These are phyloP conservation scores for Aulostomus chinensis DNA, from an alignment of 2,797 vertebrate species.

Conservation along the genomic window DNA sequence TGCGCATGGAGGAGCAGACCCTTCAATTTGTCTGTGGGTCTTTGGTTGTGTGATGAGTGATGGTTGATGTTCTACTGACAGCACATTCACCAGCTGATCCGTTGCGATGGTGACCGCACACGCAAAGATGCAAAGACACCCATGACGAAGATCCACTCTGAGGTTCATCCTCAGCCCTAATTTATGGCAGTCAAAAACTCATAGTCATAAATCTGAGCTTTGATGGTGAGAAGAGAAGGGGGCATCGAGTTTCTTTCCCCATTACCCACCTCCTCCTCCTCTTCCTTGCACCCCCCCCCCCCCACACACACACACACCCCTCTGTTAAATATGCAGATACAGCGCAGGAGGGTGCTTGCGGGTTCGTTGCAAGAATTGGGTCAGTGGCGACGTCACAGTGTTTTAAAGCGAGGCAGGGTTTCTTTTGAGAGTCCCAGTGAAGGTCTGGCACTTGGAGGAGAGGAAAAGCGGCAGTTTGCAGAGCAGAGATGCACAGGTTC, in stretches of 20 bases:
- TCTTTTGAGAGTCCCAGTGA: conserved; percentile 45
- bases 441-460: conserved; percentile 38
- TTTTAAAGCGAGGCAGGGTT: conserved; percentile 47
- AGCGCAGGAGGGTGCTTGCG: conserved; percentile 25
- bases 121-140: no score
- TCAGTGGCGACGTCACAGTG: conserved; percentile 55
- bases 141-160: conserved; percentile 15
- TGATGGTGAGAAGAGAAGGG: conserved; percentile 19
- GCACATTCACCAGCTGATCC: conserved; percentile 19
- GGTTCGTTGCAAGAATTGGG: conserved; percentile 63
- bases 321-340: conserved; percentile 68
- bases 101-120: conserved; percentile 7
- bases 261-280: no score
- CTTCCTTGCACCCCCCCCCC: no score
- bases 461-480: conserved; percentile 18
- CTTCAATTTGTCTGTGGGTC: conserved; percentile 39
- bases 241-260: conserved; percentile 33
- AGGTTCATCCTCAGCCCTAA: conserved; percentile 36
- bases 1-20: conserved; percentile 2
- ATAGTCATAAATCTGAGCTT: conserved; percentile 39
- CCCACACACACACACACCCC: not conserved
- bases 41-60: conserved; percentile 28
- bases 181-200: conserved; percentile 19
- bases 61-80: conserved; percentile 29
- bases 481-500: not conserved